phyloP scores from a whole-genome alignment of 2,113 vertebrate genomes.

The Sorex araneus region DNA sequence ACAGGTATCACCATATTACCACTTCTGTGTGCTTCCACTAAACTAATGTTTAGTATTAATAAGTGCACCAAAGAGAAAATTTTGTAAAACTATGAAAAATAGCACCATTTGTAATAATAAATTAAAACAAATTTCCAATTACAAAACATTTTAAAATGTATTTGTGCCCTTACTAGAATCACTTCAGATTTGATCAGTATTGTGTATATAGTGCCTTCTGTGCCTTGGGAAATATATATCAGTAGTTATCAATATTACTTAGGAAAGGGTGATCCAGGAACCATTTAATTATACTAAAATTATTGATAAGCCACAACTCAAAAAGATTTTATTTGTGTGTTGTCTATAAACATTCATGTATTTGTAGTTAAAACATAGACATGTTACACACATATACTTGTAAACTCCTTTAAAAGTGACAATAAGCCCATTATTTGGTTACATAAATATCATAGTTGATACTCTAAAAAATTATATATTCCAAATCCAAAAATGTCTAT shows the following conservation, averaged over 20 bases:
- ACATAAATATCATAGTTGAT: conserved; percentile 33
- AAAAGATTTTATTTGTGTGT: neutral
- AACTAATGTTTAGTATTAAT: conserved; percentile 34
- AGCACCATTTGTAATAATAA: conserved; percentile 3
- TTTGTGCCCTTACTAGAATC: neutral
- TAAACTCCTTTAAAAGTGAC: conserved; percentile 42
- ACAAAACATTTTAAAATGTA: neutral
- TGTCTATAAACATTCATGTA: conserved; percentile 1
- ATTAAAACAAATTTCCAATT: conserved; percentile 28
- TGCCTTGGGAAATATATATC: neutral
- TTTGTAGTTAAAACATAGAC: neutral
- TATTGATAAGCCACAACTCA: neutral
- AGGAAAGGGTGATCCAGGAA: neutral
- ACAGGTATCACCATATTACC: neutral
- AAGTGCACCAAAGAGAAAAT: neutral
- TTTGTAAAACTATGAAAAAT: conserved; percentile 22
- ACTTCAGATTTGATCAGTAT: neutral
- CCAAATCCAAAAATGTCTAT: neutral
- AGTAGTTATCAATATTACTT: neutral
- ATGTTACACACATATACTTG: conserved; percentile 1
- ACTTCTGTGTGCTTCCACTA: conserved; percentile 27
- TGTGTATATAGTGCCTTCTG: neutral
- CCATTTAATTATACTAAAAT: neutral
- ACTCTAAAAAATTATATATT: conserved; percentile 3
- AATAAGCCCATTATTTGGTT: neutral